Evolutionary conservation across 2,888 invertebrate genomes (phyloP).

Genomic region (Vanessa cardui): DNA sequence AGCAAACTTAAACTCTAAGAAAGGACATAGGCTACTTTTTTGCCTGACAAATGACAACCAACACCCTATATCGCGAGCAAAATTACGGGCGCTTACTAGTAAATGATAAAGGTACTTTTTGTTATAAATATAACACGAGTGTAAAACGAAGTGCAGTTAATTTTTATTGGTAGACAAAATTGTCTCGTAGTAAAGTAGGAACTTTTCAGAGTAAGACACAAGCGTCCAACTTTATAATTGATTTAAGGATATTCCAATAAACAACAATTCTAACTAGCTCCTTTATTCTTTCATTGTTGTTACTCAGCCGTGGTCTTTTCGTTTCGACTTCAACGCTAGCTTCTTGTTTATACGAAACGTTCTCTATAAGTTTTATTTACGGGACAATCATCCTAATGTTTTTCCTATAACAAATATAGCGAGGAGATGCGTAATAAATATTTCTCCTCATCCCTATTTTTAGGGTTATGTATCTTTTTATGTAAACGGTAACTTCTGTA

Average conservation of each 20-base stretch:
- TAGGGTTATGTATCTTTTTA: constrained; percentile 1
- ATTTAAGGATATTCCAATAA: constrained; percentile 37
- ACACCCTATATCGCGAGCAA: too few species aligned
- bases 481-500: background rate
- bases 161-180: constrained; percentile 25
- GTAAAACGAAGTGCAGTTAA: constrained; percentile 17
- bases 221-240: constrained; percentile 39
- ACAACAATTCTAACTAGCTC: constrained; percentile 29
- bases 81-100: too few species aligned
- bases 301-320: background rate
- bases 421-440: constrained; percentile 35
- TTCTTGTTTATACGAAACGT: constrained; percentile 2
- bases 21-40: too few species aligned
- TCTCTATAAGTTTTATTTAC: constrained; percentile 25
- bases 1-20: too few species aligned
- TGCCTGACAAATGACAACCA: too few species aligned
- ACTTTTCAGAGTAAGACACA: constrained; percentile 19
- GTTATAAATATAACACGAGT: background rate
- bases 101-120: too few species aligned
- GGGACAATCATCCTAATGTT: constrained; percentile 21
- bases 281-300: constrained; percentile 18
- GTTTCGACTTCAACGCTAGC: background rate
- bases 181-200: constrained; percentile 21
- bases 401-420: constrained; percentile 24
- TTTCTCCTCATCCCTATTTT: constrained; percentile 25